Base-by-base conservation (phyloP, 53 echinoderm and acorn worm species). In the Crossaster papposus region DNA sequence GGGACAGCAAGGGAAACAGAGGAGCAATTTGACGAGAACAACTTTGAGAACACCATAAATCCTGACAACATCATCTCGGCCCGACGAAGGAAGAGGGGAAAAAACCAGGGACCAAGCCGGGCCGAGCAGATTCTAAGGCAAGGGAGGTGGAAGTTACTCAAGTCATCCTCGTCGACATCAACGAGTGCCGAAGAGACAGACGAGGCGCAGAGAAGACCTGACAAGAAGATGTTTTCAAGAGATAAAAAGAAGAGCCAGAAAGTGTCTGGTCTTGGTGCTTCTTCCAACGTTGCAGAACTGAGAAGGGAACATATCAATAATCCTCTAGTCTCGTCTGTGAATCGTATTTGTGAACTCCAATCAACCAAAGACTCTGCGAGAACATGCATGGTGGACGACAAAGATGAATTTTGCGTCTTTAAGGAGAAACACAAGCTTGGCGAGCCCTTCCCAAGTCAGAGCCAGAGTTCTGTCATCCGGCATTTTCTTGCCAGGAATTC, bases 41-140 rank as follows among this genome's bases (percentile, higher is more conserved):
- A 82, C 70, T 78, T 94, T 70, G 99, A 99, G 76, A 92, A 93
- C 77, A 98, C 96, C 38, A 99, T 99, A 34, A 91, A 99, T 51
- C 64, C 93, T 7, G 94, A 94, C 50, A 99, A 99, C 77, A 96
- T 96, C 81, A 72, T 96, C 37, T 36, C 28, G 35, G 62, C 77
- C 3, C 85, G 74, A 24, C 78, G 88, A 22, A 68, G 88, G 64
- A 65, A 80, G 26, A 79, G 79, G 6, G 9, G 44, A 44, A n/a
- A n/a, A n/a, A 89, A 89, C 51, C 44, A 65, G 44, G 92, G 89
- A 51, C 81, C 80, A 77, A 96, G 93, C 53, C 92, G 88, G 80
- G 96, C 96, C 5, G 91, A 91, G 32, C 93, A 92, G 80, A 96
- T 96, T 36, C 37, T 96, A 50, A 91, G 81, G 81, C 91, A 77